Evolutionary conservation across 2,888 invertebrate genomes (phyloP), one percentile per base, ranked within the genome.

Genomic region (Chrysolina americana): DNA sequence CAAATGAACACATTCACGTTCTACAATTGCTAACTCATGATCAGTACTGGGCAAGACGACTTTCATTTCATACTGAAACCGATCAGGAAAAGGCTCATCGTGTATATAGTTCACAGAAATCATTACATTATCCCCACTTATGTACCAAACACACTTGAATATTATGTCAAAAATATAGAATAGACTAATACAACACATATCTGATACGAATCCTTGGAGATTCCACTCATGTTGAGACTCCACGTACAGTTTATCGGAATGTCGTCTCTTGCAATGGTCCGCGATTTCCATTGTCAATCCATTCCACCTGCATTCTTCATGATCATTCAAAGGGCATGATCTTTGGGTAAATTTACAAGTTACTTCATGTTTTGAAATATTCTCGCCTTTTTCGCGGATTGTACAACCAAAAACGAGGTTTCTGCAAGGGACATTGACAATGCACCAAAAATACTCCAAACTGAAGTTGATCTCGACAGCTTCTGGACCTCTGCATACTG

Each of bases 361-460:
- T 17, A 19, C 19, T 74, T 83, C 79, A 69, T 83, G 83, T 15
- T 68, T 63, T 53, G 70, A 28, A 19, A 83, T 76, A 15, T 75
- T 11, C 0, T 59, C 47, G 9, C 78, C 78, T 9, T 65, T 47
- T 9, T 69, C 77, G 1, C 70, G 56, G 17, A 71, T 70, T 5
- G 11, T 62, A 70, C 83, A 83, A 10, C 83, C 73, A n/a, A 75
- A 71, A 0, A 64, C 47, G 5, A 47, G 62, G 19, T 80, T 77
- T 48, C 68, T 78, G 73, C 83, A 83, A 0, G 81, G 80, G 17
- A 83, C 75, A 4, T 36, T 21, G 2, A 81, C 41, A 47, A 76
- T 74, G 1, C 36, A 36, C 19, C 65, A 56, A 9, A 76, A 13
- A 11, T 47, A 50, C n/a, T 76, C 78, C 56, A 76, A 17, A 10